phyloP scores from a whole-genome alignment of 2,888 invertebrate species.

The Pinctada fucata region DNA sequence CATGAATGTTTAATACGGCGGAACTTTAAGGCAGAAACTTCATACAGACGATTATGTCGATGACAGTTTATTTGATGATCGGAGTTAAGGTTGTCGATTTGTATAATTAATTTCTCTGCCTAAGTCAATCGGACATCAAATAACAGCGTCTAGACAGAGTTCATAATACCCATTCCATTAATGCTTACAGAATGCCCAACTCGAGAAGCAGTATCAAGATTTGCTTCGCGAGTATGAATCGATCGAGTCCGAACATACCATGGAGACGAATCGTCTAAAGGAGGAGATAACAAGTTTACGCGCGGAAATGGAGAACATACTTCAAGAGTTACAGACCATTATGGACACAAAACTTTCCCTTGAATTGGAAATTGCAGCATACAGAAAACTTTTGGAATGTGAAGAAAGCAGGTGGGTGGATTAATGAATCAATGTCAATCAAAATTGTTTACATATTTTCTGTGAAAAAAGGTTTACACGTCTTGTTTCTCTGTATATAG shows the following conservation, averaged over 20 bases:
- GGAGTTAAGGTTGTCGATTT: no score
- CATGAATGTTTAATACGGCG: no score
- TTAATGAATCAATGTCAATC: no score
- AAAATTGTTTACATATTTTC: no score
- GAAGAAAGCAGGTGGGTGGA: conserved; percentile 78
- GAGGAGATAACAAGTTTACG: conserved; percentile 74
- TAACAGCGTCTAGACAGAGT: background rate
- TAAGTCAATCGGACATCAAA: no score
- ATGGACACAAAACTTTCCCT: conserved; percentile 79
- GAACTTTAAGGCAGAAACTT: no score
- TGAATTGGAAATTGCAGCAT: conserved; percentile 80
- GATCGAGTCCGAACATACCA: conserved; percentile 77
- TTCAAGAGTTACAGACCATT: conserved; percentile 77
- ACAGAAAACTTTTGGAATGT: conserved; percentile 80
- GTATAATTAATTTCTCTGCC: no score
- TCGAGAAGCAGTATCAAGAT: conserved; percentile 78
- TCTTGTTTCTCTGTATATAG: no score
- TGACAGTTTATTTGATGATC: no score
- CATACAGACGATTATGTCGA: no score
- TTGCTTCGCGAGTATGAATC: conserved; percentile 78
- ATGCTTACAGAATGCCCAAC: conserved; percentile 76
- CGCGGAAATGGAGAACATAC: conserved; percentile 75
- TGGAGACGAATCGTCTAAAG: conserved; percentile 73
- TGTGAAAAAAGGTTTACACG: no score
- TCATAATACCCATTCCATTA: conserved; percentile 1